Conservation (phyloP, 2,888 invertebrate species). For the Ophion ventricosus region DNA sequence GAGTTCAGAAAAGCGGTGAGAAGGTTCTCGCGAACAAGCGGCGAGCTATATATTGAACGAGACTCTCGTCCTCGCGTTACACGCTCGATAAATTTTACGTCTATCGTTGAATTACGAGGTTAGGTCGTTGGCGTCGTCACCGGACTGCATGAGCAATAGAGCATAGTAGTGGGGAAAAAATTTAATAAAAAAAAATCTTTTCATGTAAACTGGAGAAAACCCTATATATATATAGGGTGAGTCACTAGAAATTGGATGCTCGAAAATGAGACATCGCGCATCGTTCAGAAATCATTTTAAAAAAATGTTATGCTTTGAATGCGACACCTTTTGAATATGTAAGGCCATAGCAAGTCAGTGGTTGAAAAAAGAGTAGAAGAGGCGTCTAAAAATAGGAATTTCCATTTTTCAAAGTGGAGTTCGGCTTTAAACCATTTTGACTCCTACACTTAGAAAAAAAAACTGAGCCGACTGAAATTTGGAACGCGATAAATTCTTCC, state of each 20-base stretch:
- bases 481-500: too few relatives aligned
- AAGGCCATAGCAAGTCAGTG: too few relatives aligned
- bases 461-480: too few relatives aligned
- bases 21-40: conserved; percentile 38
- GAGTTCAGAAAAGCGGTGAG: background rate
- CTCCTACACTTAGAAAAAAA: too few relatives aligned
- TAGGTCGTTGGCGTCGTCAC: conserved; percentile 36
- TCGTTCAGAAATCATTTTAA: too few relatives aligned
- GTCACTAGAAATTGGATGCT: background rate
- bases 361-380: too few relatives aligned
- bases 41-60: conserved; percentile 46
- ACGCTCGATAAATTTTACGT: conserved; percentile 64
- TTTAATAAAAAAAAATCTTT: too few relatives aligned
- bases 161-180: conserved; percentile 32
- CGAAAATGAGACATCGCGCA: too few relatives aligned
- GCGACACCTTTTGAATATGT: too few relatives aligned
- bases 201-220: conserved; percentile 37
- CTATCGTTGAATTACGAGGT: conserved; percentile 59
- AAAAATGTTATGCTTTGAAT: background rate
- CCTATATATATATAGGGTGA: conserved; percentile 29
- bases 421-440: too few relatives aligned
- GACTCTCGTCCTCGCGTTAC: conserved; percentile 15
- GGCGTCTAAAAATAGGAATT: too few relatives aligned
- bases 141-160: conserved; percentile 53
- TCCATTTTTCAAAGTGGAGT: too few relatives aligned